These are phyloP conservation scores for Phocoena phocoena DNA, from an alignment of 2,113 vertebrate species.

Conservation along the genomic window DNA sequence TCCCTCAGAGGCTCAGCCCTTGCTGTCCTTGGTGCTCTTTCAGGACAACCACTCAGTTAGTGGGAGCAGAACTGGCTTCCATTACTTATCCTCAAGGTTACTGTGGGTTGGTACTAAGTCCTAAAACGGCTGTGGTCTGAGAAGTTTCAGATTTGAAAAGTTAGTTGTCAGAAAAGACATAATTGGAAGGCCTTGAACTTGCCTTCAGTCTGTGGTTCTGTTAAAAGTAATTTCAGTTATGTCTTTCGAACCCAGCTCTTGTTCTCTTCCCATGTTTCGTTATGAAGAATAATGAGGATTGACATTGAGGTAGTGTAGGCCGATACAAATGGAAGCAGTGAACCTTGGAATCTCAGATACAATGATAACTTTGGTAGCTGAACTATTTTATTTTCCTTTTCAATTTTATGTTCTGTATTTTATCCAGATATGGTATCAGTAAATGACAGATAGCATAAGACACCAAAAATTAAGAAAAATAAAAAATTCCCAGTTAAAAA, in stretches of 20 bases:
- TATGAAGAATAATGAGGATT: conserved; percentile 37
- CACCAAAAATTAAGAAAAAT: background rate
- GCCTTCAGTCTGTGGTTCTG: background rate
- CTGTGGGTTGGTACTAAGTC: background rate
- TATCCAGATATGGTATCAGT: conserved; percentile 38
- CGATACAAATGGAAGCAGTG: conserved; percentile 57
- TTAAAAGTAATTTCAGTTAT: background rate
- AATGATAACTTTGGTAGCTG: conserved; percentile 44
- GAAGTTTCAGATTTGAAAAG: background rate
- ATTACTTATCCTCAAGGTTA: background rate
- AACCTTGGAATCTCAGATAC: conserved; percentile 56
- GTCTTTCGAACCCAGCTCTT: background rate
- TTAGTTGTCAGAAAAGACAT: background rate
- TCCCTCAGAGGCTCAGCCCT: background rate
- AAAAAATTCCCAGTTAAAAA: background rate
- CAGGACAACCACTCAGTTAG: background rate
- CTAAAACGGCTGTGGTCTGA: background rate
- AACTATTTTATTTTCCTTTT: conserved; percentile 63
- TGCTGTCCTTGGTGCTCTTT: background rate
- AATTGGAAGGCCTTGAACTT: background rate
- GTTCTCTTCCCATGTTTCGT: background rate
- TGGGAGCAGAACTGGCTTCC: background rate
- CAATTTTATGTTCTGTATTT: conserved; percentile 68
- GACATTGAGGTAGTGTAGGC: conserved; percentile 62
- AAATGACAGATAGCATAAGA: background rate